Percentiles rank a stretch among this genome's conserved stretches.
phyloP scores from a whole-genome alignment of 2,797 vertebrate genomes.

The Columba guinea region DNA sequence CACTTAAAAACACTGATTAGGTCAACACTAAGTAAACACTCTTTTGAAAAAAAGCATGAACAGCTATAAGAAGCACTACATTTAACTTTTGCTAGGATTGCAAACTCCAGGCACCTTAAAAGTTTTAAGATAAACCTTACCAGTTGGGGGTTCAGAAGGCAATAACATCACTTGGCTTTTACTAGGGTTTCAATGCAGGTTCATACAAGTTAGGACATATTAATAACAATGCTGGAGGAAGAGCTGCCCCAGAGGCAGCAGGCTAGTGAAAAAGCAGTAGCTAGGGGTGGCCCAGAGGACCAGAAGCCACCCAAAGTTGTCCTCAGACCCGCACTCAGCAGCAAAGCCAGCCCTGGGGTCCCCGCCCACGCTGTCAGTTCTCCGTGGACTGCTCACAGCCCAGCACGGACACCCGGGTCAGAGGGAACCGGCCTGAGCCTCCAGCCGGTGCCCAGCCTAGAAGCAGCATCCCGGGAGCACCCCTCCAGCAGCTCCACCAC shows the following conservation, averaged over 20 bases:
- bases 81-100: background rate
- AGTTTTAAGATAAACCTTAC: background rate
- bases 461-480: background rate
- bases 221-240: background rate
- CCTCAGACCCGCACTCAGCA: background rate
- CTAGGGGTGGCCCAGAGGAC: background rate
- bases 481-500: accelerated
- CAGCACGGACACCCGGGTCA: background rate
- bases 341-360: background rate
- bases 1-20: background rate
- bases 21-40: background rate
- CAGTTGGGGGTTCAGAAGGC: background rate
- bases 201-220: accelerated
- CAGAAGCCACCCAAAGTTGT: background rate
- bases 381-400: background rate
- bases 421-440: no score
- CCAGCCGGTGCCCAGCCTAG: background rate
- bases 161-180: background rate
- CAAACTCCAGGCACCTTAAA: background rate
- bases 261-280: accelerated
- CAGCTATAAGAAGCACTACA: background rate
- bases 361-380: accelerated
- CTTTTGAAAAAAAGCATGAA: background rate
- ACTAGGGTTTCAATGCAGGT: background rate
- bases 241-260: background rate